phyloP scores from a whole-genome alignment of 2,113 vertebrate genomes.

The Perca flavescens region DNA sequence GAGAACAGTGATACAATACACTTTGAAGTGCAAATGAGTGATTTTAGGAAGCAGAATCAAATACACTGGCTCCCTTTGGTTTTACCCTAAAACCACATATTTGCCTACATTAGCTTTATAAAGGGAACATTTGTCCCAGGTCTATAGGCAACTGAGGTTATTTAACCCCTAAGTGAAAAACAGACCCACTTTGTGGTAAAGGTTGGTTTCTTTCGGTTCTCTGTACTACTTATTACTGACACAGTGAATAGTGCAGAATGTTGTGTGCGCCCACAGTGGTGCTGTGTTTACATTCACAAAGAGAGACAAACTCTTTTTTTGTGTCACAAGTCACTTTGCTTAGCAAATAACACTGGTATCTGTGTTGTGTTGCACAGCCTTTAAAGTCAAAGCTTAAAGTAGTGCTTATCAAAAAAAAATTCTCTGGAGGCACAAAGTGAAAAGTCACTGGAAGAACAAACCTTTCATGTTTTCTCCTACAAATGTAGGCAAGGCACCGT shows the following conservation, averaged over 20 bases:
- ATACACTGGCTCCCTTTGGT: conserved; percentile 40
- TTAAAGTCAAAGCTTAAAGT: conserved; percentile 17
- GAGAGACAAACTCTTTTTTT: conserved; percentile 53
- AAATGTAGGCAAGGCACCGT: neutral
- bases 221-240: conserved; percentile 28
- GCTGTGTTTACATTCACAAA: conserved; percentile 36
- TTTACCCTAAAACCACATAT: conserved; percentile 69
- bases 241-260: conserved; percentile 23
- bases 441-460: conserved; percentile 9
- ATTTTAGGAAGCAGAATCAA: conserved; percentile 48
- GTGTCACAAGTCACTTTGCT: conserved; percentile 29
- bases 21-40: conserved; percentile 45
- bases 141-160: conserved; percentile 23
- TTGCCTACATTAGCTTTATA: conserved; percentile 40
- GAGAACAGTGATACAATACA: conserved; percentile 31
- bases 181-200: conserved; percentile 29
- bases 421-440: neutral
- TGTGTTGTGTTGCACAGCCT: conserved; percentile 3
- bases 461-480: neutral
- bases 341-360: conserved; percentile 9
- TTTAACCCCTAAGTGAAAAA: conserved; percentile 19
- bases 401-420: neutral
- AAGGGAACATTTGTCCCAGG: conserved; percentile 33
- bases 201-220: conserved; percentile 16
- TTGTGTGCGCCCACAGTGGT: conserved; percentile 21